Evolutionary conservation across 2,113 vertebrate species (phyloP).

Genomic region (Platycercus adscitus): DNA sequence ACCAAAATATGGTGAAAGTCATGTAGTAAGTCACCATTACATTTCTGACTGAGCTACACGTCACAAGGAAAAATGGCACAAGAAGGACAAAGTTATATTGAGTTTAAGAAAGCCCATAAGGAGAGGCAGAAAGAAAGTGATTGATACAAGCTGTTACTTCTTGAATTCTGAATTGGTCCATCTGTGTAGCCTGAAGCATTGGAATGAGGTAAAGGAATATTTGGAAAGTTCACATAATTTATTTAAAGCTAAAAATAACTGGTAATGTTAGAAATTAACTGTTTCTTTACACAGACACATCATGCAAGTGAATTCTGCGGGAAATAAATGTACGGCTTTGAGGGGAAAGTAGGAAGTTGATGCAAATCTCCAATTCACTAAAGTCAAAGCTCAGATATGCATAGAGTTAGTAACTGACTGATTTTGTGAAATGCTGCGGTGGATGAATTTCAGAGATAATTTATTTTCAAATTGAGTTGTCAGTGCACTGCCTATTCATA

Average conservation of each 20-base stretch:
- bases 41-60: not conserved
- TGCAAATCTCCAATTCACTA: not conserved
- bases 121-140: constrained; percentile 25
- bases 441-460: constrained; percentile 4
- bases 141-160: constrained; percentile 46
- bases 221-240: constrained; percentile 48
- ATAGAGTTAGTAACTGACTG: not conserved
- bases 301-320: not conserved
- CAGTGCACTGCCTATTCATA: constrained; percentile 47
- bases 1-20: not conserved
- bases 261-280: constrained; percentile 20
- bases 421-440: constrained; percentile 36
- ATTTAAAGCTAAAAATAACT: constrained; percentile 55
- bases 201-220: constrained; percentile 54
- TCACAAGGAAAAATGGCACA: not conserved
- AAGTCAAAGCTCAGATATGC: constrained; percentile 2
- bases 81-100: not conserved
- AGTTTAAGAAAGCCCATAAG: constrained; percentile 26
- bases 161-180: constrained; percentile 55
- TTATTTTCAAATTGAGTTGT: constrained; percentile 66
- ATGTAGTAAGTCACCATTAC: not conserved
- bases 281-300: constrained; percentile 22
- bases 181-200: constrained; percentile 44
- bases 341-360: constrained; percentile 18
- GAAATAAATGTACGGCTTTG: not conserved